These are phyloP conservation scores for Phasianus colchicus DNA, from an alignment of 2,113 vertebrate species.

Conservation along the genomic window DNA sequence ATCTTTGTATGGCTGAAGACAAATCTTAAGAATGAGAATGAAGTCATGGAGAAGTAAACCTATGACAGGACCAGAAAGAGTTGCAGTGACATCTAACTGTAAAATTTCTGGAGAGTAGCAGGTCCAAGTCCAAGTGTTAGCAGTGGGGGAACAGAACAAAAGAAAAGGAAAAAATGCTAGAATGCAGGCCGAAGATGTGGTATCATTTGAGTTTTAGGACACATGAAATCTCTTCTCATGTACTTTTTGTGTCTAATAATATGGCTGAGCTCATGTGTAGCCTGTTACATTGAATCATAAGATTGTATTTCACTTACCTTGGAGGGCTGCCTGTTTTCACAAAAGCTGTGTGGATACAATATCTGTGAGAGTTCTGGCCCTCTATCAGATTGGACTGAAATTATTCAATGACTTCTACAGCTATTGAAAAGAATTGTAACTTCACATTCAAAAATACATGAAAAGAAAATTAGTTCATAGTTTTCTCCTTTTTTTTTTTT, in stretches of 20 bases:
- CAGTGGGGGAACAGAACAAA: background rate
- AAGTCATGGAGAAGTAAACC: constrained; percentile 86
- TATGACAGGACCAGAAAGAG: constrained; percentile 84
- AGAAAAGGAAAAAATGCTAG: background rate
- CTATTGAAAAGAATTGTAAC: background rate
- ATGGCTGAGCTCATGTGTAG: background rate
- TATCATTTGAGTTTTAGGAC: background rate
- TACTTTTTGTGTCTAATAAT: background rate
- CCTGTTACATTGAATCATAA: background rate
- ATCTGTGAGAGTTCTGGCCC: background rate
- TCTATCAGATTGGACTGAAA: background rate
- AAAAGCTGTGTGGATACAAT: background rate
- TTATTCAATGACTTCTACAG: background rate
- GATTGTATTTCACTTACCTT: constrained; percentile 8
- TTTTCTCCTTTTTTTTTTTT: background rate
- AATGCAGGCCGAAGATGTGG: background rate
- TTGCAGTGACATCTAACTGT: no score
- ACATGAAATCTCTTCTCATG: background rate
- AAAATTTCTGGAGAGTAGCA: no score
- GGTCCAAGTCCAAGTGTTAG: background rate
- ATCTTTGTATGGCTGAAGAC: constrained; percentile 86
- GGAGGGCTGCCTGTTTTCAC: background rate
- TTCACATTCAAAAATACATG: background rate
- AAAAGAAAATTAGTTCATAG: background rate
- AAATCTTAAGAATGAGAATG: constrained; percentile 80